A percentile compares a stretch with the other conserved stretches of the same genome.
phyloP scores from a whole-genome alignment of 2,113 vertebrate genomes.

The Hippopotamus amphibius region DNA sequence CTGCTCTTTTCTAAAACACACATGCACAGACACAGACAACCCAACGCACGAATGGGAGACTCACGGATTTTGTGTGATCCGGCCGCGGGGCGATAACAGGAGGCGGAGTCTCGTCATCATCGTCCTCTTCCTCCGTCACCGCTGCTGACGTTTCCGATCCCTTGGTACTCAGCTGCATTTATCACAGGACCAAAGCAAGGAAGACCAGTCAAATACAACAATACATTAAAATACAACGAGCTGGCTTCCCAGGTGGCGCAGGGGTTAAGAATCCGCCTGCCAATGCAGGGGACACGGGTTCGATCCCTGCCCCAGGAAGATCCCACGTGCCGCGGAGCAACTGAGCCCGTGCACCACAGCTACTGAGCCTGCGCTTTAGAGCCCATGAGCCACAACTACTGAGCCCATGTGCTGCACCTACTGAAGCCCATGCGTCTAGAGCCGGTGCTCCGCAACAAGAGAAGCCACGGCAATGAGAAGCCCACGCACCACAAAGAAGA shows the following conservation, averaged over 20 bases:
- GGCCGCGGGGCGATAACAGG: constrained; percentile 96
- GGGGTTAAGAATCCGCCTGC: too few species aligned
- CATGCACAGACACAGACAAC: neutral
- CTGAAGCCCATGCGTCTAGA: too few species aligned
- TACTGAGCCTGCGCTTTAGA: too few species aligned
- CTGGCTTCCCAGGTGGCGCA: neutral
- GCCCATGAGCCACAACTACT: too few species aligned
- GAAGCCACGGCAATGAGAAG: too few species aligned
- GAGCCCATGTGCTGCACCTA: too few species aligned
- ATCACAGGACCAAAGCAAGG: neutral
- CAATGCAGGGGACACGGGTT: too few species aligned
- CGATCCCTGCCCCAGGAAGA: too few species aligned
- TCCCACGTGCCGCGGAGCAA: too few species aligned
- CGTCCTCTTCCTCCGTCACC: constrained; percentile 94
- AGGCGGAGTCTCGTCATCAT: constrained; percentile 94
- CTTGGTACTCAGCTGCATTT: constrained; percentile 92
- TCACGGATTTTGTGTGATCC: constrained; percentile 98
- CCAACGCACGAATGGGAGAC: constrained; percentile 64
- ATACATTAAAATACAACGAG: neutral
- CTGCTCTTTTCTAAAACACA: neutral
- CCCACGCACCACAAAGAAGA: too few species aligned
- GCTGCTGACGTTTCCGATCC: constrained; percentile 90
- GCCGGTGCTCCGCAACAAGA: too few species aligned
- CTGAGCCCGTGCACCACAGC: too few species aligned
- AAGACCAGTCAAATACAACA: neutral